Evolutionary conservation across 2,888 invertebrate species (phyloP).

Genomic region (Caenorhabditis doughertyi): DNA sequence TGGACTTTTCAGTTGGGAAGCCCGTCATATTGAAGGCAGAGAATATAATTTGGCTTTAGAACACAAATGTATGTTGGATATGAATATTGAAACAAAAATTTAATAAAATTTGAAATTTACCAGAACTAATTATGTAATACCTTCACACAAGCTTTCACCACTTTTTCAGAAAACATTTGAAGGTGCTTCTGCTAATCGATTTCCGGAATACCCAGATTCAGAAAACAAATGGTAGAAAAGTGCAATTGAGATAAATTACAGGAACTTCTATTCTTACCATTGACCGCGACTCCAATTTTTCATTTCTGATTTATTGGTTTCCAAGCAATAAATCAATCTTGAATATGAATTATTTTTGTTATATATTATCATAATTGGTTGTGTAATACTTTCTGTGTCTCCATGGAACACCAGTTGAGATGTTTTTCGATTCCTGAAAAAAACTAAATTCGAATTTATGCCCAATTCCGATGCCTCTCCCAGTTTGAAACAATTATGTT

Average conservation of each 20-base stretch:
- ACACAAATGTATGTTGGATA: too few species aligned
- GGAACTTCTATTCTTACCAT: too few species aligned
- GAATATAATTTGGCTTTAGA: not conserved
- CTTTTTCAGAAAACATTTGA: too few species aligned
- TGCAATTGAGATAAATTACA: conserved; percentile 6
- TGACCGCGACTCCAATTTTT: too few species aligned
- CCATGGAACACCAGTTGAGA: not conserved
- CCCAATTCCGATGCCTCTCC: not conserved
- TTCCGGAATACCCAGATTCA: not conserved
- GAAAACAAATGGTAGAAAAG: not conserved
- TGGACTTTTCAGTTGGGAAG: not conserved
- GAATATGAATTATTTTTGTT: not conserved
- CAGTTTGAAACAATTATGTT: not conserved
- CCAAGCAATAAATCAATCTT: not conserved
- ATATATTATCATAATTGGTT: not conserved
- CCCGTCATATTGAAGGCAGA: not conserved
- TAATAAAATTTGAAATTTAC: too few species aligned
- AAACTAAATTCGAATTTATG: not conserved
- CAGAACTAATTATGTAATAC: too few species aligned
- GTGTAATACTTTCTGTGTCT: not conserved
- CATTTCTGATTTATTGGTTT: not conserved
- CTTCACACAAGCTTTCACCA: too few species aligned
- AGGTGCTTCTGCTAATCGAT: too few species aligned
- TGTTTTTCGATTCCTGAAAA: not conserved
- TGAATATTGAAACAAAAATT: too few species aligned